Evolutionary conservation across 2,797 vertebrate species (phyloP), one percentile per base, ranked within the genome.

Genomic region (Triplophysa bombifrons): DNA sequence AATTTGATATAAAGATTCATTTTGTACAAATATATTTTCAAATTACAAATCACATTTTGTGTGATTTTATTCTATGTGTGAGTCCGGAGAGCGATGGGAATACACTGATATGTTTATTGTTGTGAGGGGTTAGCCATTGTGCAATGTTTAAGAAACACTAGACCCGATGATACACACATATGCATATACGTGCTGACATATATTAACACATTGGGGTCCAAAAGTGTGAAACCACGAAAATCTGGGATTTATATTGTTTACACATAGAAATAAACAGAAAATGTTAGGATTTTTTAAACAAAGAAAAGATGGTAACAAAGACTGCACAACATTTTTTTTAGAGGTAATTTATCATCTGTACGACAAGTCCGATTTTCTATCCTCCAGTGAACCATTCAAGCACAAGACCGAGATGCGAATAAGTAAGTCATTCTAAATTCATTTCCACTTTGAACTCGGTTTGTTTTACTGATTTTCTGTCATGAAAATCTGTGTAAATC

Each of bases 111-210:
- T 14, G 22, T 27, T 27, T 27, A 60, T 27, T 27, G 11, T 27
- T 25, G 3, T 9, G 56, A 14, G 12, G 22, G 20, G 0, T 14
- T 5, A 12, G 60, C 19, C 11, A 22, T 13, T 25, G 12, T 19
- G 41, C 14, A 72, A 72, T 48, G 38, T 46, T 61, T 73, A 61
- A 74, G 19, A 27, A 63, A 30, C 44, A 30, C 27, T 63, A 25
- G 9, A 63, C 27, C 14, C 5, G 27, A 56, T 22, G 10, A 56
- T 56, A 22, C n/a, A 74, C 19, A 22, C n/a, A 74, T 8, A 46
- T 17, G 25, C 27, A 56, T 38, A 10, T 12, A 34, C 50, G 19
- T 30, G 50, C 46, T 27, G 67, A 27, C 67, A 27, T 25, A 50
- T 46, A 68, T 27, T 20, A 20, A 68, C 44, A 10, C 38, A 27